phyloP scores from a whole-genome alignment of 2,797 vertebrate species.

The Podargus strigoides region DNA sequence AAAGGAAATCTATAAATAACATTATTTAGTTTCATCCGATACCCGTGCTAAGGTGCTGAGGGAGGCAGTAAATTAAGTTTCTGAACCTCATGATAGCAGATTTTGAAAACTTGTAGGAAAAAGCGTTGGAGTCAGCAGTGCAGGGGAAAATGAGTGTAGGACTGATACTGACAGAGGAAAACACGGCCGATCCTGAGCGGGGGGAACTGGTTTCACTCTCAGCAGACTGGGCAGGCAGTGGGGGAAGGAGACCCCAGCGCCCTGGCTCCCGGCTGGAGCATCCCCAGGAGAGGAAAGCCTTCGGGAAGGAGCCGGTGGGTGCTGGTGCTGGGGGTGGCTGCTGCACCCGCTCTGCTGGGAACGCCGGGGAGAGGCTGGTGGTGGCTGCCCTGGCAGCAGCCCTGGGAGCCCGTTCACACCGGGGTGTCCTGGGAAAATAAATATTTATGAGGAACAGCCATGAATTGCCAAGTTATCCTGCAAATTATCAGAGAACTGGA shows the following conservation, averaged over 20 bases:
- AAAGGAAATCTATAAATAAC: not conserved
- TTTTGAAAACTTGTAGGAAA: not conserved
- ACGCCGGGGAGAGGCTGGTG: accelerated
- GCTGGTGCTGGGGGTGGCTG: accelerated
- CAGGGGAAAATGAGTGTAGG: accelerated
- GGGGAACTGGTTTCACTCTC: not conserved
- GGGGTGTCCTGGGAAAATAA: slow-evolving; percentile 26
- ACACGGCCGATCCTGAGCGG: accelerated
- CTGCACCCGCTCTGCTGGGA: accelerated
- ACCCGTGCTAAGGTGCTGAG: not conserved
- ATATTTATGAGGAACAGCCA: slow-evolving; percentile 67
- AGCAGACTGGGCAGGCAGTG: accelerated
- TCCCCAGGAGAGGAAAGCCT: accelerated
- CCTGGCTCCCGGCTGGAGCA: not conserved
- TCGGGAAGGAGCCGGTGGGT: accelerated
- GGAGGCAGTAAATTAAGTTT: not conserved
- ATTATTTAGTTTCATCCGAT: not conserved
- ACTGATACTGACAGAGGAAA: not conserved
- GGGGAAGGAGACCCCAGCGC: accelerated
- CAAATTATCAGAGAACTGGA: slow-evolving; percentile 42
- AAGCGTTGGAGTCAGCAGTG: not conserved
- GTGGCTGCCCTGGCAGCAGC: no score
- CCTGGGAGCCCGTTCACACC: not conserved
- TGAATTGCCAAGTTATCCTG: slow-evolving; percentile 40
- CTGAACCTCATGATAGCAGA: not conserved